These are phyloP conservation scores for Podarcis siculus DNA, from an alignment of 2,797 vertebrate species.

Conservation along the genomic window DNA sequence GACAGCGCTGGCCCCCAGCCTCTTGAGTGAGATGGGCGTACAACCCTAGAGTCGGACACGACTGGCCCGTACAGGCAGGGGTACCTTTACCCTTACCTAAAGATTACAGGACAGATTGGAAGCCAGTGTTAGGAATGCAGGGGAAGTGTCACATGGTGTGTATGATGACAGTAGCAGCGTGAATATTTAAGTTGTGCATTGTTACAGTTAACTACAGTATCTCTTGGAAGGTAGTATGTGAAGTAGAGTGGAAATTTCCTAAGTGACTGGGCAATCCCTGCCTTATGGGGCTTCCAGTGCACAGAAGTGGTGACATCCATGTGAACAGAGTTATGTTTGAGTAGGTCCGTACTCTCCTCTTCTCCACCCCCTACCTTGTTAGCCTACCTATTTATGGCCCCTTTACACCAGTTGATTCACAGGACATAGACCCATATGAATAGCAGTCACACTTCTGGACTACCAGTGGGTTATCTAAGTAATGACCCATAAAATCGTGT, in stretches of 20 bases:
- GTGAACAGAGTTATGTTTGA: neutral
- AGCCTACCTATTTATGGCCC: neutral
- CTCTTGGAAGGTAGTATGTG: neutral
- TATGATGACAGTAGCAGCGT: neutral
- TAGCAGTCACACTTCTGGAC: slow-evolving; percentile 7
- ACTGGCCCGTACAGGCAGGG: no score
- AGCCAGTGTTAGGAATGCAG: neutral
- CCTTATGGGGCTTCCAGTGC: neutral
- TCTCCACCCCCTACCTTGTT: neutral
- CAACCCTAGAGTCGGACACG: no score
- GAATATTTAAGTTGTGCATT: neutral
- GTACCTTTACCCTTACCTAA: no score
- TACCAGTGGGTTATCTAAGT: neutral
- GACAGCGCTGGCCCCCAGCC: no score
- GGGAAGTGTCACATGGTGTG: neutral
- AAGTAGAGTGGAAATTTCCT: neutral
- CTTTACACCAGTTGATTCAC: neutral
- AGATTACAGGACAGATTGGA: neutral
- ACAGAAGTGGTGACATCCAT: neutral
- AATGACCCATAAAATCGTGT: slow-evolving; percentile 12
- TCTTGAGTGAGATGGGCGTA: no score
- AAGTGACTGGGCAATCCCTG: neutral
- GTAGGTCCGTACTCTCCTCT: neutral
- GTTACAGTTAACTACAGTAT: neutral
- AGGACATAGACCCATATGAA: neutral